Evolutionary conservation across 2,888 invertebrate genomes (phyloP).

Genomic region (Teinopalpus imperialis): DNA sequence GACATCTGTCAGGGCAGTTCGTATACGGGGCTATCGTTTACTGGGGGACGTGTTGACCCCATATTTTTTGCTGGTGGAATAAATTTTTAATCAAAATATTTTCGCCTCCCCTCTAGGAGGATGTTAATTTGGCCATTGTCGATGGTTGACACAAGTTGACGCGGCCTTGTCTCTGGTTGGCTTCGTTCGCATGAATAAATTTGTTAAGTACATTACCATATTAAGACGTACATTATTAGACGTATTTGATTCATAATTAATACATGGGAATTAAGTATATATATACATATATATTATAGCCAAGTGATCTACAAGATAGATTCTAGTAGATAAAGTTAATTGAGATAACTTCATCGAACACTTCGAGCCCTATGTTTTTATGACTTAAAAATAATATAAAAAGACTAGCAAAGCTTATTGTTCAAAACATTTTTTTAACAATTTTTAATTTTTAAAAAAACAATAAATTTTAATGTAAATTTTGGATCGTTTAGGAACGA

Average conservation of each 20-base stretch:
- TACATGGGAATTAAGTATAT: too few relatives aligned
- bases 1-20: slow-evolving; percentile 70
- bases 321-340: too few relatives aligned
- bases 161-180: slow-evolving; percentile 52
- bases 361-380: background rate
- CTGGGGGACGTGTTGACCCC: slow-evolving; percentile 51
- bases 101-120: slow-evolving; percentile 50
- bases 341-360: background rate
- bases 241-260: slow-evolving; percentile 10
- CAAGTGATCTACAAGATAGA: too few relatives aligned
- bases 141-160: slow-evolving; percentile 61
- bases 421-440: too few relatives aligned
- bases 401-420: too few relatives aligned
- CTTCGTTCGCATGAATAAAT: slow-evolving; percentile 42
- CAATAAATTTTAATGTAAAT: too few relatives aligned
- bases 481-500: too few relatives aligned
- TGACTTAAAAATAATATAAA: too few relatives aligned
- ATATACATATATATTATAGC: too few relatives aligned
- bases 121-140: slow-evolving; percentile 72
- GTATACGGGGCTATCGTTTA: slow-evolving; percentile 31
- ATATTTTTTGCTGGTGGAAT: slow-evolving; percentile 59
- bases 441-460: too few relatives aligned
- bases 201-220: slow-evolving; percentile 23
- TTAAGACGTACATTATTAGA: slow-evolving; percentile 6
- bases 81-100: slow-evolving; percentile 81